Evolutionary conservation across 2,888 invertebrate species (phyloP).

Genomic region (Rotaria macrura): DNA sequence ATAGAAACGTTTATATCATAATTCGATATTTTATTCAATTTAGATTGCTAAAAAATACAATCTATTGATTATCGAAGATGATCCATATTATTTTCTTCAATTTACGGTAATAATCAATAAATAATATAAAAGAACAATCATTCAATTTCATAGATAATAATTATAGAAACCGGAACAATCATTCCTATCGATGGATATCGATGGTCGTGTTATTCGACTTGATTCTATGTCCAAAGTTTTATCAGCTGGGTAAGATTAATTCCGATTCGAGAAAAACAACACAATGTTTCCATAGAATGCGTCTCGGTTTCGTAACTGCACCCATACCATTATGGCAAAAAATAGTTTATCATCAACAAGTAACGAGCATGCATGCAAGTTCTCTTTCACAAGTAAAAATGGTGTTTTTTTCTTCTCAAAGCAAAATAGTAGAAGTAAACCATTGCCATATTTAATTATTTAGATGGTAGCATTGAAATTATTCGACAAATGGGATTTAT

Average conservation of each 20-base stretch:
- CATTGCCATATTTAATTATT: conserved; percentile 10
- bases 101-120: conserved; percentile 51
- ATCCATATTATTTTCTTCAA: conserved; percentile 69
- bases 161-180: conserved; percentile 56
- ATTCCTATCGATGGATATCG: conserved; percentile 64
- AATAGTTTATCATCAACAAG: conserved; percentile 63
- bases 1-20: not conserved
- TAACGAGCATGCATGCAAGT: conserved; percentile 59
- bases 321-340: conserved; percentile 59
- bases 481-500: conserved; percentile 57
- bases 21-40: conserved; percentile 14
- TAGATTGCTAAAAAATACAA: conserved; percentile 64
- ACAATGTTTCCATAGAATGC: conserved; percentile 53
- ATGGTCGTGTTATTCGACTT: conserved; percentile 65
- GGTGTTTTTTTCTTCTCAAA: too few species aligned
- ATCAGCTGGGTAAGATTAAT: conserved; percentile 47
- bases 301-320: conserved; percentile 65
- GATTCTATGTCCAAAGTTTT: conserved; percentile 65
- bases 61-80: conserved; percentile 69
- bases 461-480: conserved; percentile 57
- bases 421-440: too few species aligned
- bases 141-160: conserved; percentile 6
- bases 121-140: not conserved
- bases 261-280: too few species aligned
- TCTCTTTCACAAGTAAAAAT: conserved; percentile 60